These are phyloP conservation scores for Trissolcus japonicus DNA, from an alignment of 2,888 invertebrate genomes.

Conservation along the genomic window DNA sequence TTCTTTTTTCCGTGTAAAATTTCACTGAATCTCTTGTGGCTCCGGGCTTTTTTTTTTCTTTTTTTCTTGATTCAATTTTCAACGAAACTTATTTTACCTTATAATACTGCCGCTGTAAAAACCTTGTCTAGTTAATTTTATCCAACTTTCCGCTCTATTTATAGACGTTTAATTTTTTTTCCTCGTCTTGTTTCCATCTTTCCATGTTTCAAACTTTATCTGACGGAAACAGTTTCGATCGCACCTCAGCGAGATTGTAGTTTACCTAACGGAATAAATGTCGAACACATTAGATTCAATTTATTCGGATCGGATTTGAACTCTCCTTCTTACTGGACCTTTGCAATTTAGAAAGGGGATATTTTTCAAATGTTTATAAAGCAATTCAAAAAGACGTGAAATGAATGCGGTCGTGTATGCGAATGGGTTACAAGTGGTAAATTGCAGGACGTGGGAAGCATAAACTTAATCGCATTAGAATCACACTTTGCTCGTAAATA, in stretches of 20 bases:
- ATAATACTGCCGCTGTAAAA: background rate
- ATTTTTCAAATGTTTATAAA: slow-evolving; percentile 54
- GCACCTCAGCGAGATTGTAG: too few relatives aligned
- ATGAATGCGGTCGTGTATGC: slow-evolving; percentile 30
- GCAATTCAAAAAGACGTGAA: slow-evolving; percentile 46
- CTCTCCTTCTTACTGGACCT: slow-evolving; percentile 2
- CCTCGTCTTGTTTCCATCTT: too few relatives aligned
- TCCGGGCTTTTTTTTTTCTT: too few relatives aligned
- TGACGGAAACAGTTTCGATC: too few relatives aligned
- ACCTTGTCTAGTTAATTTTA: background rate
- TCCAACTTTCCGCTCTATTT: background rate
- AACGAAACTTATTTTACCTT: background rate
- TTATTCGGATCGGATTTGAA: slow-evolving; percentile 16
- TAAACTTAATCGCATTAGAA: slow-evolving; percentile 55
- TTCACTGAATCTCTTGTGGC: too few relatives aligned
- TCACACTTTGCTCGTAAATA: slow-evolving; percentile 44
- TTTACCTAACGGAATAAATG: too few relatives aligned
- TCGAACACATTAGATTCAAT: slow-evolving; percentile 18
- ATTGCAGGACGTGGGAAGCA: slow-evolving; percentile 44
- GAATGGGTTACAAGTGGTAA: slow-evolving; percentile 37
- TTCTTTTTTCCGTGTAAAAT: too few relatives aligned
- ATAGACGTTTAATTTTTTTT: too few relatives aligned
- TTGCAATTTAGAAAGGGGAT: slow-evolving; percentile 5
- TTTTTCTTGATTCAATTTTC: background rate
- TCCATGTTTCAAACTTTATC: too few relatives aligned